phyloP scores from a whole-genome alignment of 2,888 invertebrate species.

The Aleiodes testaceus region DNA sequence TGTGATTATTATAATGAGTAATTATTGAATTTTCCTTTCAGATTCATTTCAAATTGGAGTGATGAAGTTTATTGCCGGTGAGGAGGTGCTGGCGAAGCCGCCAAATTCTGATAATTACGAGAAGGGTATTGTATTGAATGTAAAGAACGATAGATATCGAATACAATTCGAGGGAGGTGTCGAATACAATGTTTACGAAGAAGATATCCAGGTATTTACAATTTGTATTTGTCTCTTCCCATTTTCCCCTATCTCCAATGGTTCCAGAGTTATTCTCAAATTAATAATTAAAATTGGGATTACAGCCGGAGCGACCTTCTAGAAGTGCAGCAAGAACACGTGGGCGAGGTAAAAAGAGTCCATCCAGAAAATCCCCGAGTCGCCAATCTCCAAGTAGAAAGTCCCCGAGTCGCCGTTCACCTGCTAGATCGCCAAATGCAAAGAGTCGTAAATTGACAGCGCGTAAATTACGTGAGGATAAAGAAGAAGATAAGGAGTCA shows the following conservation, averaged over 20 bases:
- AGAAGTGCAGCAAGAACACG: slow-evolving; percentile 58
- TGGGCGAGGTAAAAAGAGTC: slow-evolving; percentile 57
- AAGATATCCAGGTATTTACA: slow-evolving; percentile 60
- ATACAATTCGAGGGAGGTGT: slow-evolving; percentile 63
- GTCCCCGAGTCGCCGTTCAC: slow-evolving; percentile 59
- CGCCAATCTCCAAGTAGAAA: slow-evolving; percentile 56
- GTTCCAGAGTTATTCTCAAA: neutral
- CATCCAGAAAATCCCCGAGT: slow-evolving; percentile 58
- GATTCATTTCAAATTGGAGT: slow-evolving; percentile 34
- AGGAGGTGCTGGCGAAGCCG: slow-evolving; percentile 64
- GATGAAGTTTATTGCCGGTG: slow-evolving; percentile 63
- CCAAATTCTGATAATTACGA: slow-evolving; percentile 59
- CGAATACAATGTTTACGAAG: slow-evolving; percentile 58
- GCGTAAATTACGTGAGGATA: slow-evolving; percentile 22
- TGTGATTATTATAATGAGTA: slow-evolving; percentile 21
- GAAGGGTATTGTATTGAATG: slow-evolving; percentile 59
- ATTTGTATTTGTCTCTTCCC: neutral
- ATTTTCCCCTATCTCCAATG: slow-evolving; percentile 17
- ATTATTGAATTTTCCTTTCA: slow-evolving; percentile 22
- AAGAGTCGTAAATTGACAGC: slow-evolving; percentile 48
- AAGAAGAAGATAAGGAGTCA: slow-evolving; percentile 55
- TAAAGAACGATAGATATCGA: slow-evolving; percentile 59
- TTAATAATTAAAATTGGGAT: slow-evolving; percentile 36
- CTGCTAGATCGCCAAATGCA: slow-evolving; percentile 51
- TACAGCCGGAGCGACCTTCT: slow-evolving; percentile 60